Evolutionary conservation across 2,113 vertebrate species (phyloP).

Genomic region (Lycocorax pyrrhopterus): DNA sequence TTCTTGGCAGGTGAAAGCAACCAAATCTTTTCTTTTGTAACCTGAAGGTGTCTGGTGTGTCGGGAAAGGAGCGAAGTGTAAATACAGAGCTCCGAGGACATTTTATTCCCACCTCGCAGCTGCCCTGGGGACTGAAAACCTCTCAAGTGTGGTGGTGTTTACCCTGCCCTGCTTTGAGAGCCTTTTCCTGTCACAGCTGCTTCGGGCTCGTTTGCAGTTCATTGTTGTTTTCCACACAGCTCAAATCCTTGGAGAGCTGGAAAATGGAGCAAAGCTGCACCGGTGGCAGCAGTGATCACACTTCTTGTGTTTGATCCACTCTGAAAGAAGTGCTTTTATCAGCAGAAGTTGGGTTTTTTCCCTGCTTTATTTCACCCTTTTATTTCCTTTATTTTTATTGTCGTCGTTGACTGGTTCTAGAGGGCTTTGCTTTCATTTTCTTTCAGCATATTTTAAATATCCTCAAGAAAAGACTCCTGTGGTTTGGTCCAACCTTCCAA

Average conservation of each 20-base stretch:
- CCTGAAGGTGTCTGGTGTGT: neutral
- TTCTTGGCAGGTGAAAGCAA: slow-evolving; percentile 1
- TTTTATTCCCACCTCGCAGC: neutral
- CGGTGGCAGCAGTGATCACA: neutral
- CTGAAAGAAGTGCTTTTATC: neutral
- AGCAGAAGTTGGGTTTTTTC: neutral
- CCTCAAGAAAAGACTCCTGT: neutral
- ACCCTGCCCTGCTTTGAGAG: neutral
- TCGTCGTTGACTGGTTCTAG: neutral
- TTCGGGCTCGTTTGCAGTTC: neutral
- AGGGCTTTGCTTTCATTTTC: neutral
- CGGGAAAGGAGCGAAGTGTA: neutral
- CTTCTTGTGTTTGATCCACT: neutral
- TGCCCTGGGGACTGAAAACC: neutral
- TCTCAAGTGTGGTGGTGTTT: neutral
- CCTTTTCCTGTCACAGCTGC: neutral
- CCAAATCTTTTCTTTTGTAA: neutral
- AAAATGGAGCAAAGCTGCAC: neutral
- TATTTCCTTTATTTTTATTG: neutral
- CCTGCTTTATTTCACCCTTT: neutral
- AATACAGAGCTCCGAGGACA: neutral
- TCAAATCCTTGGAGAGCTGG: neutral
- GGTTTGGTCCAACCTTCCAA: neutral
- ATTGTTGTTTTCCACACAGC: neutral
- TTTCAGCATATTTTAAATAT: neutral